Conservation (phyloP, 2,113 vertebrate genomes). For the Sapayoa aenigma region DNA sequence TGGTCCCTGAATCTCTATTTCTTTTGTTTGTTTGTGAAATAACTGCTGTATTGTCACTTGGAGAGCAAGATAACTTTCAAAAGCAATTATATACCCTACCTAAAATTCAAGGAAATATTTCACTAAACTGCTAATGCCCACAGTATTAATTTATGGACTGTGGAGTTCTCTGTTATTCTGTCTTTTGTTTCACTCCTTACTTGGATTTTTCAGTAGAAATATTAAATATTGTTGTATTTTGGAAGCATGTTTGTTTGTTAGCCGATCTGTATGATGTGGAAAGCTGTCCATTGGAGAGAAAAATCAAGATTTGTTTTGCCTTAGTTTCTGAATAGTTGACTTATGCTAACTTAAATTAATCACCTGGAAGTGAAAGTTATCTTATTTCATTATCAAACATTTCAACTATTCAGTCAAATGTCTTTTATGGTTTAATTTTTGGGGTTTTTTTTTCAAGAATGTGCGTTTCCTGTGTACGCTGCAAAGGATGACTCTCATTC, state of each 20-base stretch:
- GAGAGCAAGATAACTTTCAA: neutral
- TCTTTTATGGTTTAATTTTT: neutral
- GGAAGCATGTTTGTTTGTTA: neutral
- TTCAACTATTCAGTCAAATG: neutral
- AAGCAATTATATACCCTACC: neutral
- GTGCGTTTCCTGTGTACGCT: neutral
- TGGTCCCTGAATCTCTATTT: neutral
- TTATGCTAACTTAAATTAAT: neutral
- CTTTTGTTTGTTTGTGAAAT: neutral
- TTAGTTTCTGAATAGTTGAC: neutral
- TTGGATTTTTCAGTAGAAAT: neutral
- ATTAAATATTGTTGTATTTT: neutral
- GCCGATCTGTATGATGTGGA: neutral
- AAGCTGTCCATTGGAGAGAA: neutral
- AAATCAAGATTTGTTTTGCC: neutral
- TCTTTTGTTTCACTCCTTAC: neutral
- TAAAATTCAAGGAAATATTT: conserved; percentile 17
- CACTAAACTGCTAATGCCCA: neutral
- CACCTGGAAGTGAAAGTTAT: neutral
- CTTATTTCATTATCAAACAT: neutral
- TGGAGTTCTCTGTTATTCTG: neutral
- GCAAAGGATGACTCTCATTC: neutral
- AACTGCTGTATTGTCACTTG: neutral
- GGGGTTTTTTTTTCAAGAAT: neutral
- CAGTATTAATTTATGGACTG: neutral